Conservation (phyloP, 2,113 vertebrate genomes). For the Sula dactylatra region DNA sequence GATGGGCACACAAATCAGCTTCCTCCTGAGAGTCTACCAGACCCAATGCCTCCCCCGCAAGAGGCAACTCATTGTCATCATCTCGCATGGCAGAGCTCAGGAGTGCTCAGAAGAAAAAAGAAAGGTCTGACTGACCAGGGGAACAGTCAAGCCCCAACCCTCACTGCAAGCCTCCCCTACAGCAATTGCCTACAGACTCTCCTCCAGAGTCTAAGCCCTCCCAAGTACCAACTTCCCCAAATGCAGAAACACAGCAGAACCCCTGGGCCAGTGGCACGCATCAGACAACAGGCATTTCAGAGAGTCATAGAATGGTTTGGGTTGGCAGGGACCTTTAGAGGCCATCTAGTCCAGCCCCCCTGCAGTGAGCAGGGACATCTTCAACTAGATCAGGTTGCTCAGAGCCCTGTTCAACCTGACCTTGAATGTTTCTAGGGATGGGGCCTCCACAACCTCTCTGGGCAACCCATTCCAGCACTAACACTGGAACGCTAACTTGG, state of each 20-base stretch:
- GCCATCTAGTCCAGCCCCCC: too few relatives aligned
- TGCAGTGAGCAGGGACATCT: too few relatives aligned
- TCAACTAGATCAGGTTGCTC: too few relatives aligned
- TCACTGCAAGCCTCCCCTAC: too few relatives aligned
- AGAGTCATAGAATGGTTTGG: too few relatives aligned
- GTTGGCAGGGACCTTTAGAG: too few relatives aligned
- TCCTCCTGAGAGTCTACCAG: background rate
- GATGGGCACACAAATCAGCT: background rate
- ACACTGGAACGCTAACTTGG: too few relatives aligned
- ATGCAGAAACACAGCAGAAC: background rate
- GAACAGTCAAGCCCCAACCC: background rate
- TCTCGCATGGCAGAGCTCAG: background rate
- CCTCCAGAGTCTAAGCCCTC: background rate
- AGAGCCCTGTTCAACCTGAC: too few relatives aligned
- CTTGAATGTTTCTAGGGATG: too few relatives aligned
- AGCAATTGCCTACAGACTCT: background rate
- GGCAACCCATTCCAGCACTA: too few relatives aligned
- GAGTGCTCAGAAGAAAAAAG: background rate
- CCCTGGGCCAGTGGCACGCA: background rate
- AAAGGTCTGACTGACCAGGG: background rate
- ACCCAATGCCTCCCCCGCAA: background rate
- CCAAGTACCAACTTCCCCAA: background rate
- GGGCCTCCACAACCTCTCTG: too few relatives aligned
- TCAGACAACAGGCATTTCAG: background rate
- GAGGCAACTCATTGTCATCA: background rate